phyloP scores from a whole-genome alignment of 2,113 vertebrate species.

The Spermophilus dauricus region DNA sequence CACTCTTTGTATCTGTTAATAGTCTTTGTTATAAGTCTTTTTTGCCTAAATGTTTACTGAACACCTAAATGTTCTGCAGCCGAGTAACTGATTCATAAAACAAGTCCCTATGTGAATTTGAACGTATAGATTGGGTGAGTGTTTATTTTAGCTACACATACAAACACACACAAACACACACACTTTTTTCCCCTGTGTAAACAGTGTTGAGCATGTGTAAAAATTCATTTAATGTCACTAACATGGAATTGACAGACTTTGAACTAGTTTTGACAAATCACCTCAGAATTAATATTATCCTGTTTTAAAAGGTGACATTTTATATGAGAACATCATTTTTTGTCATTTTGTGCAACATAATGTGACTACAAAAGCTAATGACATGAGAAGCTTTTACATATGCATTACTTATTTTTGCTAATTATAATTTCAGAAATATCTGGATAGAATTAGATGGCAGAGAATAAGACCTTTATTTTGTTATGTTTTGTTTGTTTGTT shows the following conservation, averaged over 20 bases:
- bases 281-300: conserved; percentile 24
- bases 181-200: neutral
- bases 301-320: conserved; percentile 52
- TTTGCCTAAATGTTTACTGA: conserved; percentile 57
- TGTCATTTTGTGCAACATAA: conserved; percentile 1
- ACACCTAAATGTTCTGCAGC: neutral
- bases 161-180: too few relatives aligned
- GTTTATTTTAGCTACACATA: neutral
- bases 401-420: conserved; percentile 31
- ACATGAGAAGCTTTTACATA: neutral
- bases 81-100: conserved; percentile 33
- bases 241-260: conserved; percentile 47
- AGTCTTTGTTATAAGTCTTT: conserved; percentile 29
- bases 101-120: conserved; percentile 6
- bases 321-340: conserved; percentile 46
- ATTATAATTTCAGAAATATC: conserved; percentile 48
- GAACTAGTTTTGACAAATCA: conserved; percentile 37
- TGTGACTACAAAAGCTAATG: neutral
- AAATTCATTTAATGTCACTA: conserved; percentile 14
- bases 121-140: neutral
- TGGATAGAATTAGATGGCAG: conserved; percentile 40
- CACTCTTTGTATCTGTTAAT: neutral
- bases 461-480: conserved; percentile 45
- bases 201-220: neutral
- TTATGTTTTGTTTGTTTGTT: neutral